Evolutionary conservation across 1,140 invertebrate genomes (phyloP).

Genomic region (Idris sp.): DNA sequence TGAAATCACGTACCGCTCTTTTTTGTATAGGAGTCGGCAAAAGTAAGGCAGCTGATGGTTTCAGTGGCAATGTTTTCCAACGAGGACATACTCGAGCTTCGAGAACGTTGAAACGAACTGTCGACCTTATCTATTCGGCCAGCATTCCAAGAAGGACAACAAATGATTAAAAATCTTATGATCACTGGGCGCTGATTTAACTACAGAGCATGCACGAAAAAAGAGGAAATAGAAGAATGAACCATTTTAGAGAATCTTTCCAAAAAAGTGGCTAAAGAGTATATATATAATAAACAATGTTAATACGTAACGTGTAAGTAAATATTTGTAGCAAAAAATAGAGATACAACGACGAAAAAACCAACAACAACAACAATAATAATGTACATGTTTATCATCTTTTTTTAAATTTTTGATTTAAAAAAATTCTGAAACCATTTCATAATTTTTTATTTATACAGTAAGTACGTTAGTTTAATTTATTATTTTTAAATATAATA

Average conservation of each 20-base stretch:
- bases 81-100: constrained; percentile 97
- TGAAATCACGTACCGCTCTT: constrained; percentile 89
- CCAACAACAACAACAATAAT: constrained; percentile 66
- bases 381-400: constrained; percentile 38
- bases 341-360: constrained; percentile 68
- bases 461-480: constrained; percentile 26
- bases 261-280: constrained; percentile 54
- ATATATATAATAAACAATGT: constrained; percentile 60
- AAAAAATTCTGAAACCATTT: constrained; percentile 32
- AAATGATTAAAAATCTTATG: constrained; percentile 66
- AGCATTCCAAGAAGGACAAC: constrained; percentile 79
- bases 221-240: constrained; percentile 57
- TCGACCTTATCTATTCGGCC: constrained; percentile 95
- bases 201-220: constrained; percentile 61
- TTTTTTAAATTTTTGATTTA: too few species aligned
- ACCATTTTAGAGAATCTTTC: constrained; percentile 51
- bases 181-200: constrained; percentile 16
- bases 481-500: neutral
- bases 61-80: constrained; percentile 97
- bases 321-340: constrained; percentile 66
- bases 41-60: constrained; percentile 96
- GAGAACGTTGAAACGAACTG: constrained; percentile 95
- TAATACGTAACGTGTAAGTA: constrained; percentile 62
- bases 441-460: too few species aligned
- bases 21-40: constrained; percentile 96